Conservation (phyloP, 2,888 invertebrate species). For the Drosophila histrio region DNA sequence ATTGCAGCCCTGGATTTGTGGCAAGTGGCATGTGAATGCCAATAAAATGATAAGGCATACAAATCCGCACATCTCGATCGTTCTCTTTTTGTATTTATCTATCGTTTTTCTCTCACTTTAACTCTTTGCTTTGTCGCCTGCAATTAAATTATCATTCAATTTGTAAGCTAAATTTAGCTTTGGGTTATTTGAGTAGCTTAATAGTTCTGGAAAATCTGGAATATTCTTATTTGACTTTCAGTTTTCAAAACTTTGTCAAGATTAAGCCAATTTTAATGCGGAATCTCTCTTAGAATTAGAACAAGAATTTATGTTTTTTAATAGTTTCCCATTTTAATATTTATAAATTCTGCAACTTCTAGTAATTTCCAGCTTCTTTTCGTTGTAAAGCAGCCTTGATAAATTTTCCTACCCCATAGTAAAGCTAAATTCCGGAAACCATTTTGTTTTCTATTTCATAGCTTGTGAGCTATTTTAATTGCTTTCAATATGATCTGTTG, state of each 20-base stretch:
- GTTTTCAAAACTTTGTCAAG: too few relatives aligned
- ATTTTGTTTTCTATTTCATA: slow-evolving; percentile 13
- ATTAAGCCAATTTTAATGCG: too few relatives aligned
- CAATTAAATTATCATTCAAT: slow-evolving; percentile 31
- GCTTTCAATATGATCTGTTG: slow-evolving; percentile 18
- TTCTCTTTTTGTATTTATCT: not conserved
- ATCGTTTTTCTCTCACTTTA: not conserved
- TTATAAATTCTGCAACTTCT: not conserved
- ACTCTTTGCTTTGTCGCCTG: slow-evolving; percentile 7
- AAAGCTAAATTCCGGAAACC: slow-evolving; percentile 31
- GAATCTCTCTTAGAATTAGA: too few relatives aligned
- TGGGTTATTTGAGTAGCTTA: not conserved
- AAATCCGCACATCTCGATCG: slow-evolving; percentile 60
- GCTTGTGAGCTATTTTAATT: slow-evolving; percentile 37
- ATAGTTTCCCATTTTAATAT: not conserved
- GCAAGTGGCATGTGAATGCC: slow-evolving; percentile 31
- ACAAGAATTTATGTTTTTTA: too few relatives aligned
- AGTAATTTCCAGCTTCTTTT: not conserved
- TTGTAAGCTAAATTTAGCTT: not conserved
- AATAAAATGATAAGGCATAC: slow-evolving; percentile 44
- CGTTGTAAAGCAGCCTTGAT: not conserved
- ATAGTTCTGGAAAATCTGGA: not conserved
- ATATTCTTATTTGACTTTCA: not conserved
- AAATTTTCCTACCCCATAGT: not conserved
- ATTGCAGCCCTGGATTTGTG: slow-evolving; percentile 81